Conservation (phyloP, 2,888 invertebrate genomes). For the Leucoma salicis region DNA sequence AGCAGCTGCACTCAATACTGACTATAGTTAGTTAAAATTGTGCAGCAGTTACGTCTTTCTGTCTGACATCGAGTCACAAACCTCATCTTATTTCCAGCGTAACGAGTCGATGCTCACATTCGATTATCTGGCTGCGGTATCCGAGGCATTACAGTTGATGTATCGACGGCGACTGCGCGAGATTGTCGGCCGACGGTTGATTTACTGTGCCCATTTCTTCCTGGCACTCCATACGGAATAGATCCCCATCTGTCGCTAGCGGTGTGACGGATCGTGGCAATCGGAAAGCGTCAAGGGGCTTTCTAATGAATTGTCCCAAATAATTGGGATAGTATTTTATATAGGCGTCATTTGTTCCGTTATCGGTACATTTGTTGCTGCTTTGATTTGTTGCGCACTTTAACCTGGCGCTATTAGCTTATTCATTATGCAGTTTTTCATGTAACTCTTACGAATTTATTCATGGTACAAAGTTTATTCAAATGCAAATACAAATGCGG, state of each 20-base stretch:
- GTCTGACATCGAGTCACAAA: slow-evolving; percentile 50
- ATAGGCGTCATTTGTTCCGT: slow-evolving; percentile 73
- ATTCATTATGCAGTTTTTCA: slow-evolving; percentile 48
- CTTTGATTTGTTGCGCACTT: slow-evolving; percentile 75
- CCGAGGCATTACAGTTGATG: slow-evolving; percentile 81
- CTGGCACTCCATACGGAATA: slow-evolving; percentile 75
- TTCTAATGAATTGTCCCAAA: slow-evolving; percentile 81
- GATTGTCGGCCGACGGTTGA: slow-evolving; percentile 77
- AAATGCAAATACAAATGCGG: slow-evolving; percentile 24
- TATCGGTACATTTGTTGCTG: slow-evolving; percentile 75
- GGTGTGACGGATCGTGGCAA: slow-evolving; percentile 73
- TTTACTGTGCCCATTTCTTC: slow-evolving; percentile 77
- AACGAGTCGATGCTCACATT: slow-evolving; percentile 81
- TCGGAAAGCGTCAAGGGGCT: slow-evolving; percentile 69
- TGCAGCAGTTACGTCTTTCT: slow-evolving; percentile 51
- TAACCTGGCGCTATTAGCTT: slow-evolving; percentile 58
- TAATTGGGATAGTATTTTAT: slow-evolving; percentile 81
- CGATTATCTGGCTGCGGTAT: slow-evolving; percentile 81
- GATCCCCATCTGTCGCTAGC: slow-evolving; percentile 72
- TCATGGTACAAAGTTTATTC: slow-evolving; percentile 26
- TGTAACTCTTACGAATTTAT: slow-evolving; percentile 23
- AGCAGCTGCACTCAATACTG: slow-evolving; percentile 40
- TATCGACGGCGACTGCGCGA: slow-evolving; percentile 77
- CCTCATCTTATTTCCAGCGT: slow-evolving; percentile 80
- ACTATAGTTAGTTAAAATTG: slow-evolving; percentile 39